These are phyloP conservation scores for Metallyticus violacea DNA, from an alignment of 2,888 invertebrate species.

Conservation along the genomic window DNA sequence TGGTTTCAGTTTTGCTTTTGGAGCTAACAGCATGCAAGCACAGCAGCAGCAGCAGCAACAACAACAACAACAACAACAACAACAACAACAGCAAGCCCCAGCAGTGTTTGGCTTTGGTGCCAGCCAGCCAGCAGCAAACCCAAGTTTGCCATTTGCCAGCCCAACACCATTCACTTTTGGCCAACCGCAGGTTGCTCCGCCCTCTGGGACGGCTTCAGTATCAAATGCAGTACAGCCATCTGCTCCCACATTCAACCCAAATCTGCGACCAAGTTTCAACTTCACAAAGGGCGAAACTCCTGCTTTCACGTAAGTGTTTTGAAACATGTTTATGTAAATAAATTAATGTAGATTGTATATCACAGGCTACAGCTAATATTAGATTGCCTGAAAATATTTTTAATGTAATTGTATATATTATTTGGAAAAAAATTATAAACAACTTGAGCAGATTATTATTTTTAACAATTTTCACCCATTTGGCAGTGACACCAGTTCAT, in stretches of 20 bases:
- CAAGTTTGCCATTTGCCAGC: not conserved
- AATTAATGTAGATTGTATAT: too few species aligned
- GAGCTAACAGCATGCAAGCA: not conserved
- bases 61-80: too few species aligned
- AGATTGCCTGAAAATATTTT: too few species aligned
- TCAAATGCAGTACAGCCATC: not conserved
- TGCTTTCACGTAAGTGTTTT: slow-evolving; percentile 49
- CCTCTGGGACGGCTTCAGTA: not conserved
- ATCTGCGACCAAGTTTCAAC: slow-evolving; percentile 50
- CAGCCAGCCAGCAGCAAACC: not conserved
- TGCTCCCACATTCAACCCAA: slow-evolving; percentile 46
- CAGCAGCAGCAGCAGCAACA: slow-evolving; percentile 4
- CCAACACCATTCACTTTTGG: not conserved
- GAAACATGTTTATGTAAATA: too few species aligned
- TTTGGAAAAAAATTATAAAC: too few species aligned
- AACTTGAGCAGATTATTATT: too few species aligned
- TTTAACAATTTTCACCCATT: too few species aligned
- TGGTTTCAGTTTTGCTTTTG: slow-evolving; percentile 24
- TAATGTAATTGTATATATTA: too few species aligned
- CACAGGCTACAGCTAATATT: too few species aligned
- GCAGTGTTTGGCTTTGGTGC: slow-evolving; percentile 13
- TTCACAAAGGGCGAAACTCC: slow-evolving; percentile 50
- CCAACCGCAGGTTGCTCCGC: not conserved
- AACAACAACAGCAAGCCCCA: slow-evolving; percentile 4
- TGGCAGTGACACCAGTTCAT: too few species aligned